Percentiles rank a stretch among this genome's conserved stretches.
Evolutionary conservation across 64 coral and sea anemone species (phyloP).

Genomic region (Trachythela sp.): DNA sequence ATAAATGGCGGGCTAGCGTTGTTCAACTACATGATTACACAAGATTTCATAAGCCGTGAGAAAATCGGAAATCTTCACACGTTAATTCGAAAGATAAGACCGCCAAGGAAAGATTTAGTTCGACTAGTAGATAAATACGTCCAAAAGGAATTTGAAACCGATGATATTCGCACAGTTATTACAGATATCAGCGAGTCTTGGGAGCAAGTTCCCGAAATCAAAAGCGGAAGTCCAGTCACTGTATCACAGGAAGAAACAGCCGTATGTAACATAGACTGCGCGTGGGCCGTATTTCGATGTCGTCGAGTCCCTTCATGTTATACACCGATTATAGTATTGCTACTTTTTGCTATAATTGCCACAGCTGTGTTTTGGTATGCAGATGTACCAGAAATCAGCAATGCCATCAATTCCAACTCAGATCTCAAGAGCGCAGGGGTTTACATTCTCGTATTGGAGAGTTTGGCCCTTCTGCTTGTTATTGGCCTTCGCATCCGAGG

Average conservation of each 20-base stretch:
- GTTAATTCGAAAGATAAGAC: not conserved
- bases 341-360: not conserved
- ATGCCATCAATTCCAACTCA: not conserved
- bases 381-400: not conserved
- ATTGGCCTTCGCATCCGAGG: not conserved
- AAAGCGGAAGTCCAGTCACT: not conserved
- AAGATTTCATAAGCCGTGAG: not conserved
- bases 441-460: not conserved
- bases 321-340: not conserved
- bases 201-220: not conserved
- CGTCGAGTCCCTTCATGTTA: not conserved
- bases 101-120: not conserved
- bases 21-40: not conserved
- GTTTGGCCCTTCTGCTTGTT: not conserved
- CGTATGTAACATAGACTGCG: not conserved
- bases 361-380: not conserved
- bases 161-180: not conserved
- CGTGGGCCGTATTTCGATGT: not conserved
- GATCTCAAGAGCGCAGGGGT: not conserved
- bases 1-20: not conserved
- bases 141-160: not conserved
- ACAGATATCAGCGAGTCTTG: not conserved
- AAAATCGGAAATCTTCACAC: not conserved
- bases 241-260: not conserved
- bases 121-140: not conserved